These are phyloP conservation scores for Magallana nippona DNA, from an alignment of 2,888 invertebrate genomes.

Conservation along the genomic window DNA sequence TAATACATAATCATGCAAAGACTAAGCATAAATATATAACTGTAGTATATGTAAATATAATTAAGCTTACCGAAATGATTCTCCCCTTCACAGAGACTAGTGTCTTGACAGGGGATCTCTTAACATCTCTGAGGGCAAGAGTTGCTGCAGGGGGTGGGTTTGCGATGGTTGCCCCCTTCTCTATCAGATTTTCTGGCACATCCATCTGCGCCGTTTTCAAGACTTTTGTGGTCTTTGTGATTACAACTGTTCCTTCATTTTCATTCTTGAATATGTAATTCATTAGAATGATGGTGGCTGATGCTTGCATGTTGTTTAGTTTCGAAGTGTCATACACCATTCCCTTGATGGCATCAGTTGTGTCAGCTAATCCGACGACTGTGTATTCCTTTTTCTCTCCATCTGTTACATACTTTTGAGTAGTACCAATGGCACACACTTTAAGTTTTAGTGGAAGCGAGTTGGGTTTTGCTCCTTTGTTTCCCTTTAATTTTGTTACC, in stretches of 20 bases:
- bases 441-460: not conserved
- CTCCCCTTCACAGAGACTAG: conserved; percentile 22
- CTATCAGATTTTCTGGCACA: not conserved
- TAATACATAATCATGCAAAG: too few relatives aligned
- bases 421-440: not conserved
- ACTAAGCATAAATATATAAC: too few relatives aligned
- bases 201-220: not conserved
- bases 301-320: too few relatives aligned
- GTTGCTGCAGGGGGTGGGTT: conserved; percentile 26
- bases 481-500: not conserved
- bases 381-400: not conserved
- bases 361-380: not conserved
- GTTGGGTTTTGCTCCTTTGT: not conserved
- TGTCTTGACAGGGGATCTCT: conserved; percentile 19
- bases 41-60: too few relatives aligned
- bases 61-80: conserved; percentile 8
- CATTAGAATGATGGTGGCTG: not conserved
- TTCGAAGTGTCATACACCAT: not conserved
- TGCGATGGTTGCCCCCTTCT: not conserved
- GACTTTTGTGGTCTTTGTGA: not conserved
- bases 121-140: not conserved
- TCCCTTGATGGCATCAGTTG: conserved; percentile 9
- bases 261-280: conserved; percentile 5
- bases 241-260: not conserved
- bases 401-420: not conserved